These are phyloP conservation scores for Trichechus manatus DNA, from an alignment of 2,113 vertebrate species.

Conservation along the genomic window DNA sequence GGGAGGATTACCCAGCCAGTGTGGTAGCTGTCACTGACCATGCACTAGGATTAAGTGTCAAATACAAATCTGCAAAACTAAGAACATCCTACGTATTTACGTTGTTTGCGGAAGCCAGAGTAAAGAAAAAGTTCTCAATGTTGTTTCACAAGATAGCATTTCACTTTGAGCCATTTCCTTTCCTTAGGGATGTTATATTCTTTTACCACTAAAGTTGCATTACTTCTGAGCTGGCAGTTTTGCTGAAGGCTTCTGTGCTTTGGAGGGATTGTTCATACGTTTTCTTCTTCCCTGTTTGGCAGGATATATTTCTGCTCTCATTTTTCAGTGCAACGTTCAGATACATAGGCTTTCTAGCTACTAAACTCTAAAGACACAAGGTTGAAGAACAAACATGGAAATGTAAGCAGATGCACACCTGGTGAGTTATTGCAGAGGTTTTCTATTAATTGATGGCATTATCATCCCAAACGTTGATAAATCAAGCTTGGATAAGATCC, in stretches of 20 bases:
- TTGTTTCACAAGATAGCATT: constrained; percentile 8
- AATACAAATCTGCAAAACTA: neutral
- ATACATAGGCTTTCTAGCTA: constrained; percentile 65
- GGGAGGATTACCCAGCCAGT: neutral
- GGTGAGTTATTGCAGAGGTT: constrained; percentile 53
- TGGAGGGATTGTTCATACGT: constrained; percentile 68
- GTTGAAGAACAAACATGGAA: neutral
- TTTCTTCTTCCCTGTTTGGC: constrained; percentile 70
- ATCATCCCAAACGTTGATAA: constrained; percentile 69
- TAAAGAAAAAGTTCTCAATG: constrained; percentile 13
- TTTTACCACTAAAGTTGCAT: constrained; percentile 47
- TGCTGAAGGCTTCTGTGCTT: constrained; percentile 71
- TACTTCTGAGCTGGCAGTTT: constrained; percentile 74
- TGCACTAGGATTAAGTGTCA: neutral
- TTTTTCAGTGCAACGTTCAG: constrained; percentile 65
- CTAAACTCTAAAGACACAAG: constrained; percentile 55
- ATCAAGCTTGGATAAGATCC: neutral
- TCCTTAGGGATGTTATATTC: constrained; percentile 61
- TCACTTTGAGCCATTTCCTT: constrained; percentile 3
- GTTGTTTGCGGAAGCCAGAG: neutral
- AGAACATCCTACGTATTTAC: neutral
- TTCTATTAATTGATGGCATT: constrained; percentile 64
- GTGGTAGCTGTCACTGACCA: neutral
- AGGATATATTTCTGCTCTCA: constrained; percentile 26
- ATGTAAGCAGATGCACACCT: constrained; percentile 51